Percentiles rank a stretch among this genome's conserved stretches.
Conservation (phyloP, 1,140 invertebrate genomes). For the Saxidomus purpurata region DNA sequence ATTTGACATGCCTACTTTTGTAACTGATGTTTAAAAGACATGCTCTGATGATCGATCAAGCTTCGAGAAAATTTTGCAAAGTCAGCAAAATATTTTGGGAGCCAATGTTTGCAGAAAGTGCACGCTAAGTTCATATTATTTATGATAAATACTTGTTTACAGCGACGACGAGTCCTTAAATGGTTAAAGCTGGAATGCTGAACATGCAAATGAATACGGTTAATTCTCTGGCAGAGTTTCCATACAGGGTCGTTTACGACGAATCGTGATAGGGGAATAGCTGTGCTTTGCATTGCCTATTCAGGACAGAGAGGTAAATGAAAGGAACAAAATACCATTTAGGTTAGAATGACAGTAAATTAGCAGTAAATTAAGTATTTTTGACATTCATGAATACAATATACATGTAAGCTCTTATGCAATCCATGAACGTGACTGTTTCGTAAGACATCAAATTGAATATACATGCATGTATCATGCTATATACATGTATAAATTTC, state of each 20-base stretch:
- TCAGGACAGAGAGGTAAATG: background rate
- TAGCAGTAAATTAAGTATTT: background rate
- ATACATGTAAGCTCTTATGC: background rate
- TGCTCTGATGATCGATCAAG: slow-evolving; percentile 5
- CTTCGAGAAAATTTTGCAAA: background rate
- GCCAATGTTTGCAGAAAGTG: background rate
- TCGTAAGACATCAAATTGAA: too few species aligned
- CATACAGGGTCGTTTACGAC: background rate
- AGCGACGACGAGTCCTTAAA: background rate
- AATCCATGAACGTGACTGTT: too few species aligned
- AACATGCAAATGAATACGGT: slow-evolving; percentile 12
- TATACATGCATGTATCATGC: too few species aligned
- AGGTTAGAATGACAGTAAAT: background rate
- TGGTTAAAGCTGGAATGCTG: background rate
- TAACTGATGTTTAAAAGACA: background rate
- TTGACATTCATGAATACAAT: background rate
- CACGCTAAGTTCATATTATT: slow-evolving; percentile 16
- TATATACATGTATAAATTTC: too few species aligned
- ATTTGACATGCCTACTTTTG: background rate
- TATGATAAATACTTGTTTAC: slow-evolving; percentile 17
- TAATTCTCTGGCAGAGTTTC: background rate
- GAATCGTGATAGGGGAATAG: background rate
- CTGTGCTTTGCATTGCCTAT: background rate
- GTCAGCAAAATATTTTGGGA: slow-evolving; percentile 12
- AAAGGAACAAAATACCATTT: background rate